Percentiles rank a stretch among this genome's conserved stretches.
These are phyloP conservation scores for Agrotis clavis DNA, from an alignment of 2,888 invertebrate genomes.

Conservation along the genomic window DNA sequence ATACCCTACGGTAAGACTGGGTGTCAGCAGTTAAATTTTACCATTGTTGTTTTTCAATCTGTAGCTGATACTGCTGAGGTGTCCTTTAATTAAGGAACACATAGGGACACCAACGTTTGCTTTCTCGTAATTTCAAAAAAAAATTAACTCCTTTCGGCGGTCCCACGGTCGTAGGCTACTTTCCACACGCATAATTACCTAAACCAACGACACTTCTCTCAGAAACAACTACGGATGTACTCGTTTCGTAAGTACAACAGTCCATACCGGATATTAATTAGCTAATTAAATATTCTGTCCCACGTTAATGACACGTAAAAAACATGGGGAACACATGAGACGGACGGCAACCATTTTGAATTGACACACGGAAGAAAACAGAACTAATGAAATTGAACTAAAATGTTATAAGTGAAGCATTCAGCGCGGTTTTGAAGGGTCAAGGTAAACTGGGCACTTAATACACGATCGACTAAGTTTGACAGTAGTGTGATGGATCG, in stretches of 20 bases:
- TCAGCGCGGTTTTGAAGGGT: slow-evolving; percentile 11
- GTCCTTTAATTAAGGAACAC: too few species aligned
- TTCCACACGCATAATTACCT: slow-evolving; percentile 35
- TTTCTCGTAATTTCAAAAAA: too few species aligned
- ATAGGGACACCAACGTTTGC: too few species aligned
- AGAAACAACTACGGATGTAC: slow-evolving; percentile 49
- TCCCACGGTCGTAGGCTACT: slow-evolving; percentile 26
- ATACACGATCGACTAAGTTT: slow-evolving; percentile 72
- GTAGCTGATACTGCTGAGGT: too few species aligned
- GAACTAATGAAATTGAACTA: not conserved
- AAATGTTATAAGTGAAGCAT: too few species aligned
- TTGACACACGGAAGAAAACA: not conserved
- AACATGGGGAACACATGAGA: slow-evolving; percentile 66
- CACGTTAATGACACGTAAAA: slow-evolving; percentile 72
- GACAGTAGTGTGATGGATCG: slow-evolving; percentile 82
- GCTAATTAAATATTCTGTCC: slow-evolving; percentile 73
- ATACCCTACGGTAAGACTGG: too few species aligned
- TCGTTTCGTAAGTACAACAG: slow-evolving; percentile 47
- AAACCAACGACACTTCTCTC: slow-evolving; percentile 25
- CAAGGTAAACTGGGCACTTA: slow-evolving; percentile 57
- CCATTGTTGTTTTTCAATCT: too few species aligned
- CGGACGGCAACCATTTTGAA: slow-evolving; percentile 26
- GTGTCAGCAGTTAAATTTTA: too few species aligned
- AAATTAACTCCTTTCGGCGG: not conserved
- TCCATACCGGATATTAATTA: slow-evolving; percentile 68